Base-by-base conservation (phyloP, 2,888 invertebrate species). In the Suillia variegata region DNA sequence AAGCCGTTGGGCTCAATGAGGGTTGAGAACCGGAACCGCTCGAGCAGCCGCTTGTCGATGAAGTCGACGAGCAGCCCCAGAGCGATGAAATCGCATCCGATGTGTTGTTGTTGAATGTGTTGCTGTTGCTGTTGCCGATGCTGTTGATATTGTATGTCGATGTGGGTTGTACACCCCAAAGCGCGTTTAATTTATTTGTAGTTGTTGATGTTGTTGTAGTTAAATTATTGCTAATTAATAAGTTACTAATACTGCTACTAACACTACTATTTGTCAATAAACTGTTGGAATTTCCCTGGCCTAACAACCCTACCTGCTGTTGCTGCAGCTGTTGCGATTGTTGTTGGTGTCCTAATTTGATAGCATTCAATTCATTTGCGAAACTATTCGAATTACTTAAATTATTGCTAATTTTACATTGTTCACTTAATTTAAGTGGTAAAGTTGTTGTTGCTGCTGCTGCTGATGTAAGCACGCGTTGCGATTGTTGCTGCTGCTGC, bases 1-100 rank as follows among this genome's bases (percentile, higher is more conserved):
- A 65, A 57, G 74, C 78, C 55, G 75, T 80, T 50, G 81, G 80
- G 59, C 81, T 81, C 18, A 80, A 61, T 61, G 80, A 80, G 6
- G 79, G 80, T 68, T 80, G 79, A 18, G 78, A 78, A 47, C 72
- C 69, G 62, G 73, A 74, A 56, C 76, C 77, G 42, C 73, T 75
- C 0, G 74, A 77, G 61, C 77, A 78, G 59, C 78, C 78, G 45
- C 77, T 78, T 56, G 74, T 71, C 12, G 73, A 70, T 2, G 72
- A 69, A 65, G 70, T 66, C 67, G 68, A 74, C 56, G 74, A 70
- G 55, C 79, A 78, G 60, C 77, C 78, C 82, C 82, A 82, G 13
- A 81, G 64, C n/a, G 76, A 73, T 12, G 78, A 77, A 53, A 77
- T 77, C 52, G 70, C 69, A 33, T 75, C 75, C 12, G 71, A 62